Conservation (phyloP, 1,140 invertebrate genomes). For the Gryon sp. region DNA sequence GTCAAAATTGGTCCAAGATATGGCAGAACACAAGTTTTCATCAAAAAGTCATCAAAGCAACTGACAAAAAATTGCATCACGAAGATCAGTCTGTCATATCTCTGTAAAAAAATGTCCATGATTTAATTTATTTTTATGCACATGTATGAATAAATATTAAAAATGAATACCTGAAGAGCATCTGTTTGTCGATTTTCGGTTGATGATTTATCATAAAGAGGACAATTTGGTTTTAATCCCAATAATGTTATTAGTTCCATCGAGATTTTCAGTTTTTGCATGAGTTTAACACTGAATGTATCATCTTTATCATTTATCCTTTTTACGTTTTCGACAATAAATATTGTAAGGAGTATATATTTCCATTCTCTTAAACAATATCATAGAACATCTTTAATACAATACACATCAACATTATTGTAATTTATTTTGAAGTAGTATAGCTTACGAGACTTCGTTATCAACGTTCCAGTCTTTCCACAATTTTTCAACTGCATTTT, state of each 20-base stretch:
- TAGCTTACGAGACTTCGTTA: constrained; percentile 29
- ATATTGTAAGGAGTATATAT: constrained; percentile 65
- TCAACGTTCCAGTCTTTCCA: constrained; percentile 16
- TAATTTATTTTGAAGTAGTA: no score
- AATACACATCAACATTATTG: background rate
- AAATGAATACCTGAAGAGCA: constrained; percentile 61
- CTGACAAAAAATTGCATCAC: constrained; percentile 70
- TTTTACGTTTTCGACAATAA: constrained; percentile 61
- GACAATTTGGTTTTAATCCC: constrained; percentile 80
- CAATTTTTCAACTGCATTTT: constrained; percentile 34
- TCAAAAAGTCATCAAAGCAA: constrained; percentile 71
- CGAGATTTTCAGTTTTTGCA: constrained; percentile 78
- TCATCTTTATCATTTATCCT: constrained; percentile 57
- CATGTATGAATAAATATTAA: background rate
- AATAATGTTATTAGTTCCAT: constrained; percentile 83
- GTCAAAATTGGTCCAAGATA: constrained; percentile 81
- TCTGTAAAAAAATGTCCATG: constrained; percentile 74
- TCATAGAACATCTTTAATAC: background rate
- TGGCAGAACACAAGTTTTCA: constrained; percentile 74
- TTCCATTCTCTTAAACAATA: constrained; percentile 55
- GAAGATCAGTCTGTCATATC: constrained; percentile 71
- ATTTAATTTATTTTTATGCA: no score
- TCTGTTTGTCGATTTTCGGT: constrained; percentile 68
- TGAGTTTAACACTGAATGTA: constrained; percentile 82
- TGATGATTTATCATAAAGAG: constrained; percentile 25